Conservation (phyloP, 1,140 invertebrate genomes). For the Tenebrio molitor region DNA sequence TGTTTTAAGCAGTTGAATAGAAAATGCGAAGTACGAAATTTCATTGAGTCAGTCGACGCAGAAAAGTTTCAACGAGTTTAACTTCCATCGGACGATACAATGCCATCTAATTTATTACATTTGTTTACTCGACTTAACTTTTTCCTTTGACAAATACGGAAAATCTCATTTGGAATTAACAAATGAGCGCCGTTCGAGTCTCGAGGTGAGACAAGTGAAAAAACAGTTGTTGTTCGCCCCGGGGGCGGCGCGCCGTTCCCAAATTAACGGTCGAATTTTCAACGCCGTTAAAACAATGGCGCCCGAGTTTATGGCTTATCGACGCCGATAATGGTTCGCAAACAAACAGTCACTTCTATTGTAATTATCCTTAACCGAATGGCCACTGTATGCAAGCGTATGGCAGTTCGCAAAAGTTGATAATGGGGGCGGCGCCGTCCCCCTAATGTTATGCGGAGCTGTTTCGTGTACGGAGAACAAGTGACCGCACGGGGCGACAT, state of each 20-base stretch:
- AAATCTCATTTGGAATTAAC: not conserved
- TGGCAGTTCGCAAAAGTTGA: not conserved
- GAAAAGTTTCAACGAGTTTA: conserved; percentile 54
- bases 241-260: no score
- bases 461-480: not conserved
- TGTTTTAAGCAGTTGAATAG: conserved; percentile 54
- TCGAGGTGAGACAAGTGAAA: no score
- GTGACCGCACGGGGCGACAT: conserved; percentile 36
- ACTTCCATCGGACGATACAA: conserved; percentile 49
- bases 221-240: no score
- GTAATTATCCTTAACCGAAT: not conserved
- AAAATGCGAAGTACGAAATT: conserved; percentile 51
- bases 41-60: conserved; percentile 52
- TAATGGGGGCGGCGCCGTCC: not conserved
- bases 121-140: conserved; percentile 47
- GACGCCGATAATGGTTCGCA: not conserved
- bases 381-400: not conserved
- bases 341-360: not conserved
- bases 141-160: conserved; percentile 36
- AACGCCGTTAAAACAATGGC: no score
- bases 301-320: not conserved
- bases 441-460: conserved; percentile 14
- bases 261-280: no score
- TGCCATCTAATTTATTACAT: conserved; percentile 52
- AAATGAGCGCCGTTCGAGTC: no score